A percentile compares a stretch with the other conserved stretches of the same genome.
Evolutionary conservation across 2,888 invertebrate species (phyloP).

Genomic region (Sarcophaga subvicina): DNA sequence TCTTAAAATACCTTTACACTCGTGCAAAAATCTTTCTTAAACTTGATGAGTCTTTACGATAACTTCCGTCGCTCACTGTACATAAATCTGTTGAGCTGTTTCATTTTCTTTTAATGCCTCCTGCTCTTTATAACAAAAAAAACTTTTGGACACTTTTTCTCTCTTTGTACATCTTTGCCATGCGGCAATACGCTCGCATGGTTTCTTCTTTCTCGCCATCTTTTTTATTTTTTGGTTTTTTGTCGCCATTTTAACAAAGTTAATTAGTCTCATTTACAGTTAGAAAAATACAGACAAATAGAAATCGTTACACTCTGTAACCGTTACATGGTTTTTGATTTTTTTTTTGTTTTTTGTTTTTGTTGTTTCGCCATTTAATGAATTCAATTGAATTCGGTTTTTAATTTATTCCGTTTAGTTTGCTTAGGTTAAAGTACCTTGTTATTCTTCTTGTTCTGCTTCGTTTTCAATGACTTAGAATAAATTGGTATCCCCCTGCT

Average conservation of each 20-base stretch:
- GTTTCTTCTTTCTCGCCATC: not conserved
- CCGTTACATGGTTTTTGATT: no score
- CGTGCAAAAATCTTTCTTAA: no score
- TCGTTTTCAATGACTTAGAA: not conserved
- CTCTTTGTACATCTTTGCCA: not conserved
- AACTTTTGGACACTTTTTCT: slow-evolving; percentile 19
- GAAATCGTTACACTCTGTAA: no score
- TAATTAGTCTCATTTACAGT: slow-evolving; percentile 69
- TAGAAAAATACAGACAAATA: slow-evolving; percentile 42
- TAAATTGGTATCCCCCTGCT: not conserved
- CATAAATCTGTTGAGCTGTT: not conserved
- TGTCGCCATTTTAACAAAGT: slow-evolving; percentile 62
- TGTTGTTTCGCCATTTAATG: slow-evolving; percentile 5
- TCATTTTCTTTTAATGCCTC: slow-evolving; percentile 38
- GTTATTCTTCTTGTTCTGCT: not conserved
- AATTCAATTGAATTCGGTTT: slow-evolving; percentile 49
- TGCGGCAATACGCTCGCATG: not conserved
- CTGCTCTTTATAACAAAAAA: slow-evolving; percentile 28
- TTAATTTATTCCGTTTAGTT: slow-evolving; percentile 37
- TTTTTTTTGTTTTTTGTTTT: slow-evolving; percentile 8
- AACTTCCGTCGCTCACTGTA: not conserved
- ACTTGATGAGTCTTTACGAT: not conserved
- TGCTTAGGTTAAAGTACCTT: not conserved
- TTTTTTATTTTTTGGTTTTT: slow-evolving; percentile 25
- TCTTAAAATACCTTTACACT: no score